Percentiles rank a stretch among this genome's conserved stretches.
phyloP scores from a whole-genome alignment of 2,113 vertebrate species.

The Mohoua ochrocephala region DNA sequence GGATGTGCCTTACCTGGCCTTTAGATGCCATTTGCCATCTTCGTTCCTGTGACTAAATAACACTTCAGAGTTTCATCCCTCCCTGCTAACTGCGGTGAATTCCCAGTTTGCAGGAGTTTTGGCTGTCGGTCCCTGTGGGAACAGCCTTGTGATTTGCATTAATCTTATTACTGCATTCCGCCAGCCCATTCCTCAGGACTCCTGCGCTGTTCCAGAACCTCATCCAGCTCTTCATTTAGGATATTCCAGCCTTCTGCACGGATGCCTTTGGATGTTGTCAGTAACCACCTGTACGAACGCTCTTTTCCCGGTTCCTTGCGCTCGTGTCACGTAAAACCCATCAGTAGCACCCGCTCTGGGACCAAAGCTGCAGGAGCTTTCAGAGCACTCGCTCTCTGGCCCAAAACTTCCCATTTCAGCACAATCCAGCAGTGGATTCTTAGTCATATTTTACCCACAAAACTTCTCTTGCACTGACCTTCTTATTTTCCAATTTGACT shows the following conservation, averaged over 20 bases:
- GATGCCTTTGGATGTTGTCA: background rate
- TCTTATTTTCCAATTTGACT: background rate
- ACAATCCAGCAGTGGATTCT: background rate
- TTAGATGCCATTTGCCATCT: background rate
- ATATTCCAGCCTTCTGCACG: background rate
- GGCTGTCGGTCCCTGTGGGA: background rate
- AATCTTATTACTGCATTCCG: constrained; percentile 16
- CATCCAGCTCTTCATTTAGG: background rate
- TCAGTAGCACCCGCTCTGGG: background rate
- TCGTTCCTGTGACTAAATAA: background rate
- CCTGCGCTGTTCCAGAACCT: background rate
- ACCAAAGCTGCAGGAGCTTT: background rate
- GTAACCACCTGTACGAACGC: background rate
- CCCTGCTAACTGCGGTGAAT: background rate
- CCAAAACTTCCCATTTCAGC: background rate
- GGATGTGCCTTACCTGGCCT: background rate
- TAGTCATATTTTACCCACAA: background rate
- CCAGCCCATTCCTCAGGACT: background rate
- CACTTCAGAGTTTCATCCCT: background rate
- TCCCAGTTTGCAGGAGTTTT: background rate
- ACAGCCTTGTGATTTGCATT: background rate
- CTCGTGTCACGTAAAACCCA: background rate
- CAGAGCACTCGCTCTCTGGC: background rate
- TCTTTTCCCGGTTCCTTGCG: background rate
- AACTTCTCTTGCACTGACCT: background rate